These are phyloP conservation scores for Drosophila quinaria DNA, from an alignment of 2,888 invertebrate genomes.

Conservation along the genomic window DNA sequence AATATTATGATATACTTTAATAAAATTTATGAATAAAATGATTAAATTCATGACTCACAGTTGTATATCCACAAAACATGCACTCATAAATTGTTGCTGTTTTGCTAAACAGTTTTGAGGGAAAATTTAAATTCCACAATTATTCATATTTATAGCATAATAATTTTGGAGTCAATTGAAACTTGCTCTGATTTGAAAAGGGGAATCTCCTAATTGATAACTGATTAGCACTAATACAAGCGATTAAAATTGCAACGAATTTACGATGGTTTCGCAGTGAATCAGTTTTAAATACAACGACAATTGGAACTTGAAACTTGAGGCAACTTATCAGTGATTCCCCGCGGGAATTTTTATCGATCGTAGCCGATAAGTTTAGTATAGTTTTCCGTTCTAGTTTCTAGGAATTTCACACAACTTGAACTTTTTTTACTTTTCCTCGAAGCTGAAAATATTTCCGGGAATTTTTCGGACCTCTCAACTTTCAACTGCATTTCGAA, in stretches of 20 bases:
- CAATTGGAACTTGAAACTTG: too few relatives aligned
- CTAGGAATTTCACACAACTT: constrained; percentile 2
- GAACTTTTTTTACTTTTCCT: neutral
- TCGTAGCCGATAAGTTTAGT: constrained; percentile 1
- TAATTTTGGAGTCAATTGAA: too few relatives aligned
- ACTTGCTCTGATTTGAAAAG: neutral
- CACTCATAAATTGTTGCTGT: neutral
- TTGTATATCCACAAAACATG: neutral
- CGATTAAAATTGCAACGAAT: neutral
- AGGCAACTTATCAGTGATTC: constrained; percentile 8
- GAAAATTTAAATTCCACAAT: neutral
- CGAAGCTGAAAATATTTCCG: constrained; percentile 14
- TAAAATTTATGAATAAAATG: neutral
- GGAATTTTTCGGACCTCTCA: constrained; percentile 2
- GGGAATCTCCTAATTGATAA: neutral
- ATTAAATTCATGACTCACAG: neutral
- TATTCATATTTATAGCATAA: neutral
- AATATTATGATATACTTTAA: too few relatives aligned
- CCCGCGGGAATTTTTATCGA: constrained; percentile 2
- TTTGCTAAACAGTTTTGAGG: neutral
- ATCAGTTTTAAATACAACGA: constrained; percentile 9
- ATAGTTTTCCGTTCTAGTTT: neutral
- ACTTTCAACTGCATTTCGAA: constrained; percentile 48
- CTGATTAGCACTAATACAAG: neutral
- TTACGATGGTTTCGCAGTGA: constrained; percentile 3